These are phyloP conservation scores for Chrysaora quinquecirrha DNA, from an alignment of 30 jellyfish, hydroid and myxozoan genomes.

Conservation along the genomic window DNA sequence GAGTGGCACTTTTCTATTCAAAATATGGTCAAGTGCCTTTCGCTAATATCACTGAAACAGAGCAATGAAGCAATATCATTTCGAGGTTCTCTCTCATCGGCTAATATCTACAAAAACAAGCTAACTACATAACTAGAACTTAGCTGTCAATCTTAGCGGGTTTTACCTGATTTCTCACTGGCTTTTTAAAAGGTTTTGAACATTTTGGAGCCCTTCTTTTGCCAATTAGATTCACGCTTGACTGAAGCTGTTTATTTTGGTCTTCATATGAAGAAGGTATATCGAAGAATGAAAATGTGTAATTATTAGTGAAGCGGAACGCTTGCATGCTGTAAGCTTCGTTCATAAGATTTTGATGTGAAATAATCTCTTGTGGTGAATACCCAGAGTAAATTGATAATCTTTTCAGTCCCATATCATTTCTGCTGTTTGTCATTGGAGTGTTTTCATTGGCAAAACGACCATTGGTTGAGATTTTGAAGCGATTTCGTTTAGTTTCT, in stretches of 20 bases:
- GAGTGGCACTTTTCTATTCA: no score
- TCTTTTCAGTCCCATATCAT: not conserved
- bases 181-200: slow-evolving; percentile 18
- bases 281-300: slow-evolving; percentile 55
- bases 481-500: not conserved
- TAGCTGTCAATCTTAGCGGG: not conserved
- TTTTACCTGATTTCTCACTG: slow-evolving; percentile 8
- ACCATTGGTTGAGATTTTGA: slow-evolving; percentile 2
- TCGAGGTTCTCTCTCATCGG: no score
- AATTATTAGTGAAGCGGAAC: slow-evolving; percentile 42
- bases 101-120: no score
- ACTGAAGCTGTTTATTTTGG: slow-evolving; percentile 20
- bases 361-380: not conserved
- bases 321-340: slow-evolving; percentile 52
- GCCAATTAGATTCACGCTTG: slow-evolving; percentile 26
- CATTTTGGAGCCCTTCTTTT: slow-evolving; percentile 24
- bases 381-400: not conserved
- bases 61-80: no score
- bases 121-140: no score
- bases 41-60: no score
- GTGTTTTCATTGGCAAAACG: not conserved
- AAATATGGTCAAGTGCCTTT: no score
- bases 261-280: slow-evolving; percentile 45
- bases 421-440: not conserved
- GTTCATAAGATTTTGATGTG: not conserved